Base-by-base conservation (phyloP, 2,888 invertebrate genomes). In the Noctua fimbriata region DNA sequence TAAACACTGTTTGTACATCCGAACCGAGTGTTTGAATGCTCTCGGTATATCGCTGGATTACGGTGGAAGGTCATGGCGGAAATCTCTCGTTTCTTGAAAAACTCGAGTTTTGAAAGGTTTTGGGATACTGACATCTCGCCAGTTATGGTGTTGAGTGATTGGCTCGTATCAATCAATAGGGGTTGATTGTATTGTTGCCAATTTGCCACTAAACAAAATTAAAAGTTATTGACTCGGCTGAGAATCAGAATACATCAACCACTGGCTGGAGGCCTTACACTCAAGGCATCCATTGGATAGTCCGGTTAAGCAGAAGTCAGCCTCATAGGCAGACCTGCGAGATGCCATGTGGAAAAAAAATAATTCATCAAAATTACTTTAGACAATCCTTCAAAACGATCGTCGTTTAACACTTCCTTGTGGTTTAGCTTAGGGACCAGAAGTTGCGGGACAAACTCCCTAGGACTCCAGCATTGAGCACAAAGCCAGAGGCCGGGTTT, bases 1-100 rank as follows among this genome's bases (percentile, higher is more conserved):
- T 86, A 88, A 85, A 85, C 88, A 87, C 60, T 76, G 66, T 71
- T 79, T 69, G 75, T 82, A 75, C 67, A 76, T 87, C 82, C 78
- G 67, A 63, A 41, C 21, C 12, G 69, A 73, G 52, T 84, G 69
- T 74, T 83, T 79, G 66, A 70, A 55, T 79, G 63, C 73, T 69
- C 70, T 71, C 70, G 63, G 67, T 55, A 84, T 79, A 83, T 69
- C 52, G 44, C 52, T 16, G 73, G 73, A 71, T 84, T 76, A 60
- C 73, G 63, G 24, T 14, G 63, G 69, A 87, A 84, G 87, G 79
- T 87, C 79, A 87, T 71, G 73, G 79, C 41, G 24, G 7, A 58
- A 69, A 52, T n/a, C n/a, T 12, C 44, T 41, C 16, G 36, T 58
- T 75, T 70, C 41, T 47, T 24, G 12, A 16, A 21, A 41, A 60